Conservation (phyloP, 2,797 vertebrate species). For the Pangasius sanitwongsei region DNA sequence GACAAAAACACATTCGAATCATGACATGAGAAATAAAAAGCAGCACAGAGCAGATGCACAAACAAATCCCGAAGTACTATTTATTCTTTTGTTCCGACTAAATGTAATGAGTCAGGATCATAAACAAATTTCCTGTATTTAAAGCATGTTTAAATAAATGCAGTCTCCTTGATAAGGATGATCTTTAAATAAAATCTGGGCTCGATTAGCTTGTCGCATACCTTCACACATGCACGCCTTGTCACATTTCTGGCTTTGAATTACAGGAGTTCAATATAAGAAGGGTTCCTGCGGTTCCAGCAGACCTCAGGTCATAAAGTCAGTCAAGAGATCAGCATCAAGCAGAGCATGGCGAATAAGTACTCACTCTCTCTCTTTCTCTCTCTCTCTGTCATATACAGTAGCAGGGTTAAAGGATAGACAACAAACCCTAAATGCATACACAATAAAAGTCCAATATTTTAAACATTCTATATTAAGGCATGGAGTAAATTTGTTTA, state of each 20-base stretch:
- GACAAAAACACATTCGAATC: not conserved
- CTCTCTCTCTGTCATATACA: not conserved
- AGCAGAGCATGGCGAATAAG: slow-evolving; percentile 2
- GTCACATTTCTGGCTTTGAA: not conserved
- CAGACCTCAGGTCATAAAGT: not conserved
- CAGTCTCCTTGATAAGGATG: not conserved
- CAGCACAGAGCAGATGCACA: not conserved
- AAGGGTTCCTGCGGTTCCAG: not conserved
- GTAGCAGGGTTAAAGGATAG: not conserved
- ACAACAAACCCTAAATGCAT: not conserved
- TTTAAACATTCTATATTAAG: not conserved
- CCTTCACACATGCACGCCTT: not conserved
- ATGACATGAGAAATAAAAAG: not conserved
- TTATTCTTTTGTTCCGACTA: not conserved
- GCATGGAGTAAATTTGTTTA: too few species aligned
- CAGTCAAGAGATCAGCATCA: slow-evolving; percentile 38
- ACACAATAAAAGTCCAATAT: not conserved
- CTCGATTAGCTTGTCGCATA: not conserved
- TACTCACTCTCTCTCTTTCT: not conserved
- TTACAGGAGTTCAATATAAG: slow-evolving; percentile 24
- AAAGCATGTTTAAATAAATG: not conserved
- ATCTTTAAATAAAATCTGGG: not conserved
- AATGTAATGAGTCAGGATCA: slow-evolving; percentile 29
- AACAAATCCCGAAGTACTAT: slow-evolving; percentile 22
- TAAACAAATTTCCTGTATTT: slow-evolving; percentile 23